Percentiles rank a stretch among this genome's conserved stretches.
Conservation (phyloP, 2,797 vertebrate species). For the Ctenopoma kingsleyae region DNA sequence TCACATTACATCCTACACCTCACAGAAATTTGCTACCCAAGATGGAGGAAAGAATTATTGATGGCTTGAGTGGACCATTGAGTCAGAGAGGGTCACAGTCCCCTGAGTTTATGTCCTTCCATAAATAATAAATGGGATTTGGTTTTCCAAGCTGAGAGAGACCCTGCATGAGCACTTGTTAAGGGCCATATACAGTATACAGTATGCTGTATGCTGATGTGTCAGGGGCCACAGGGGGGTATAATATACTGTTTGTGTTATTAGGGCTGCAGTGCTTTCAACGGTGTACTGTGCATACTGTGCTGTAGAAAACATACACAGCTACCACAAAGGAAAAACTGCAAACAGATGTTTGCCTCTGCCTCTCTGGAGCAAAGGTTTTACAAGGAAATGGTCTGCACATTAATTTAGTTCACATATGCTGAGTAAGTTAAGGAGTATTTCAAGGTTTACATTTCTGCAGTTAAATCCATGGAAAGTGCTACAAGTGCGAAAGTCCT, state of each 20-base stretch:
- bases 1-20: constrained; percentile 54
- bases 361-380: constrained; percentile 15
- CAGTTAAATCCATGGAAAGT: constrained; percentile 64
- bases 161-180: constrained; percentile 66
- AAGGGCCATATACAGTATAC: constrained; percentile 55
- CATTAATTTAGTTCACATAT: constrained; percentile 60
- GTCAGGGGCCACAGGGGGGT: constrained; percentile 54
- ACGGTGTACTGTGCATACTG: constrained; percentile 1
- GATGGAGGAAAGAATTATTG: constrained; percentile 61
- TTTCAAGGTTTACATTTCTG: constrained; percentile 37
- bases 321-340: constrained; percentile 16
- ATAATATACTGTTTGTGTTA: constrained; percentile 51
- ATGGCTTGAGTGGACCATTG: constrained; percentile 58
- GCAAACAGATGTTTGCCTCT: constrained; percentile 39
- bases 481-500: constrained; percentile 66
- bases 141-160: constrained; percentile 80
- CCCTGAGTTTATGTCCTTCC: constrained; percentile 74
- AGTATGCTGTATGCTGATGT: constrained; percentile 27
- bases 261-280: constrained; percentile 15
- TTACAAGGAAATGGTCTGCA: constrained; percentile 32
- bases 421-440: constrained; percentile 58
- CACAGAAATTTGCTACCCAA: constrained; percentile 44
- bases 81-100: constrained; percentile 67
- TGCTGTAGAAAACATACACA: constrained; percentile 22
- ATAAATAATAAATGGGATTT: constrained; percentile 86